A percentile compares a stretch with the other conserved stretches of the same genome.
These are phyloP conservation scores for Harmothoe impar DNA, from an alignment of 2,888 invertebrate genomes.

Conservation along the genomic window DNA sequence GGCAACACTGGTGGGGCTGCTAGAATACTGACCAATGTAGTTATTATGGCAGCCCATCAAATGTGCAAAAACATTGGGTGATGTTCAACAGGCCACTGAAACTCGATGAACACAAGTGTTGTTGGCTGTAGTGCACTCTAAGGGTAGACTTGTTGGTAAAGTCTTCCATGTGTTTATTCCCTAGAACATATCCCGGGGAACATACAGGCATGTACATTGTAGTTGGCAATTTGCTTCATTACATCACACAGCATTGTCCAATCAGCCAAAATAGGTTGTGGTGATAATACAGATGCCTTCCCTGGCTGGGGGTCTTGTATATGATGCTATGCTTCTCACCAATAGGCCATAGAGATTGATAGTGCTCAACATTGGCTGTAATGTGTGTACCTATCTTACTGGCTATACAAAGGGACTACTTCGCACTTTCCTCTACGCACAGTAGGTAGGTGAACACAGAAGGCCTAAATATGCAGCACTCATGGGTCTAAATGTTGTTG, in stretches of 20 bases:
- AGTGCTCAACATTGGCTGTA: not conserved
- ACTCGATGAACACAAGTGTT: not conserved
- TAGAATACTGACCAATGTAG: not conserved
- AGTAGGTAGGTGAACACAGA: constrained; percentile 19
- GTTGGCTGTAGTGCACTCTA: not conserved
- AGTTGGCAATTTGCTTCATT: too few species aligned
- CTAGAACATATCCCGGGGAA: not conserved
- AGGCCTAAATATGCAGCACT: not conserved
- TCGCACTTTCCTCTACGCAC: constrained; percentile 36
- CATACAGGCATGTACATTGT: too few species aligned
- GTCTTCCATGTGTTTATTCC: not conserved
- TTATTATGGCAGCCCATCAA: not conserved
- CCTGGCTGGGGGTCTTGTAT: not conserved
- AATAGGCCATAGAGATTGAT: not conserved
- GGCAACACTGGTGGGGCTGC: not conserved
- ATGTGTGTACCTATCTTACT: not conserved
- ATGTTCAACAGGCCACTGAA: not conserved
- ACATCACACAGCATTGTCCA: too few species aligned
- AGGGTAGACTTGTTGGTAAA: not conserved
- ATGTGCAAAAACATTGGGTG: not conserved
- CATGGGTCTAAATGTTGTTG: not conserved
- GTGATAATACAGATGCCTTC: not conserved
- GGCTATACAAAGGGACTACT: not conserved
- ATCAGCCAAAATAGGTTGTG: not conserved
- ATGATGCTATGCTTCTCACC: constrained; percentile 3